These are phyloP conservation scores for Belonocnema kinseyi DNA, from an alignment of 1,140 invertebrate species.

Conservation along the genomic window DNA sequence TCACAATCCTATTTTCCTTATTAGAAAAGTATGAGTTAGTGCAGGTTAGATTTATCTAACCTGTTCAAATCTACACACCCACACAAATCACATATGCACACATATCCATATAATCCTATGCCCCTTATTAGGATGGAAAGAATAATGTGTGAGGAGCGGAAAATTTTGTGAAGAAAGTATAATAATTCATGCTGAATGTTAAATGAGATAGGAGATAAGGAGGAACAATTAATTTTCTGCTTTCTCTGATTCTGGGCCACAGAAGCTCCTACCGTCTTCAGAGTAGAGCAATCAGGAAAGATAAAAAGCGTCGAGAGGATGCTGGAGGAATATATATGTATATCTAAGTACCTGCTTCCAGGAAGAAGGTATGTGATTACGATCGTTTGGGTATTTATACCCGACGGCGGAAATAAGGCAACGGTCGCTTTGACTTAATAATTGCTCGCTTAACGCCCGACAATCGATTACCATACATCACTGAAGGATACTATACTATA, in stretches of 20 bases:
- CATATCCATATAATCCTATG: neutral
- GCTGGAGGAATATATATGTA: slow-evolving; percentile 28
- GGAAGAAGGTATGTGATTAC: slow-evolving; percentile 53
- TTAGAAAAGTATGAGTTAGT: too few species aligned
- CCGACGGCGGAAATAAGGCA: slow-evolving; percentile 46
- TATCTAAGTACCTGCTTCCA: slow-evolving; percentile 52
- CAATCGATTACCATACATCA: slow-evolving; percentile 50
- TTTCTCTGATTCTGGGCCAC: neutral
- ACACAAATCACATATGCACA: neutral
- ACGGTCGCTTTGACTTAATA: slow-evolving; percentile 43
- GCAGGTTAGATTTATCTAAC: too few species aligned
- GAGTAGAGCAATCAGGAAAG: neutral
- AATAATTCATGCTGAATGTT: slow-evolving; percentile 2
- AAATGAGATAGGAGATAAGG: neutral
- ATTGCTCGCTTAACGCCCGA: slow-evolving; percentile 53
- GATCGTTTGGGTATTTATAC: slow-evolving; percentile 42
- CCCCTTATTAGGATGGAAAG: neutral
- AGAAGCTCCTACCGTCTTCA: neutral
- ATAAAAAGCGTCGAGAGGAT: neutral
- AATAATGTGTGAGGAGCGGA: neutral
- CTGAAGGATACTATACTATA: slow-evolving; percentile 15
- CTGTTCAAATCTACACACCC: neutral
- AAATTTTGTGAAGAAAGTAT: neutral
- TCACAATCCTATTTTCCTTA: too few species aligned
- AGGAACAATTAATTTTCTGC: neutral